These are phyloP conservation scores for Diplosoma virens DNA, from an alignment of 23 tunicate species.

Conservation along the genomic window DNA sequence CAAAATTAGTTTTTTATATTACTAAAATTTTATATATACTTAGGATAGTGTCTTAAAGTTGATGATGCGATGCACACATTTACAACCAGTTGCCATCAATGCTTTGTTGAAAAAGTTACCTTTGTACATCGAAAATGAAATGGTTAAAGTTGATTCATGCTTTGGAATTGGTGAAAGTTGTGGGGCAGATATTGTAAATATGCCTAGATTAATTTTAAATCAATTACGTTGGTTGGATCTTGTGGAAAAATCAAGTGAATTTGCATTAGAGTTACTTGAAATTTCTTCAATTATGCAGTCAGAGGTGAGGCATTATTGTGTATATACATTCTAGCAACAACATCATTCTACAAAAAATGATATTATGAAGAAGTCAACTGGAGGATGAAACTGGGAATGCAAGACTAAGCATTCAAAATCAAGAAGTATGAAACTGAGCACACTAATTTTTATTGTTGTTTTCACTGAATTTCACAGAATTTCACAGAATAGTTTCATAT, in stretches of 20 bases:
- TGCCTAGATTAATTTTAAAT: slow-evolving; percentile 64
- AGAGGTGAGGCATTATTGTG: no score
- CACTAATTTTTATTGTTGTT: no score
- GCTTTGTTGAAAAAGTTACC: slow-evolving; percentile 55
- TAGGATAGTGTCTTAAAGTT: slow-evolving; percentile 77
- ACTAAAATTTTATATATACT: no score
- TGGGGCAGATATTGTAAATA: slow-evolving; percentile 36
- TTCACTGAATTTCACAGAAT: no score
- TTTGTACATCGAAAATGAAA: slow-evolving; percentile 49
- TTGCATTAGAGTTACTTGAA: slow-evolving; percentile 51
- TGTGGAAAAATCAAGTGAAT: slow-evolving; percentile 11
- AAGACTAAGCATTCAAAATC: no score
- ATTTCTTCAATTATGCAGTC: slow-evolving; percentile 61
- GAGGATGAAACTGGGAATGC: no score
- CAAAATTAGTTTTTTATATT: neutral
- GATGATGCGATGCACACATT: slow-evolving; percentile 48
- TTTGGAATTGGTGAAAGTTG: slow-evolving; percentile 6
- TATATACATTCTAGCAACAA: no score
- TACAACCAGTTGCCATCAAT: slow-evolving; percentile 53
- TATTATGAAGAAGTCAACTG: no score
- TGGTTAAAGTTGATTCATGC: slow-evolving; percentile 34
- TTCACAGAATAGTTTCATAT: no score
- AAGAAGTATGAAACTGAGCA: no score
- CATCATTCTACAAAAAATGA: no score
- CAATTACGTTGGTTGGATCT: slow-evolving; percentile 60